phyloP scores from a whole-genome alignment of 1,140 invertebrate genomes.

The Tyrophagus putrescentiae region DNA sequence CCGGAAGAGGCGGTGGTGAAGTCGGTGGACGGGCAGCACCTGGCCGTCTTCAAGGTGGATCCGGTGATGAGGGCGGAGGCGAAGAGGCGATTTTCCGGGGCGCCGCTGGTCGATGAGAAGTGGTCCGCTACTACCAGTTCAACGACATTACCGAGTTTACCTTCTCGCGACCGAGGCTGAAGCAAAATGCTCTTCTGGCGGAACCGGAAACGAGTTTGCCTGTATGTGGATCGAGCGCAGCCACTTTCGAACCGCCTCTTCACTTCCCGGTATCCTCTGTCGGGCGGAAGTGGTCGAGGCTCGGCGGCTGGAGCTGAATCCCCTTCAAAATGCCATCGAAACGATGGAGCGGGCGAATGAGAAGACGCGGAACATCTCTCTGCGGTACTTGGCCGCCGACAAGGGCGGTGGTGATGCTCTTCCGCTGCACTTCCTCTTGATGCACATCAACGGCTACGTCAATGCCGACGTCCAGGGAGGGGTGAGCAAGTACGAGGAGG shows the following conservation, averaged over 20 bases:
- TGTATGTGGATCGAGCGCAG: conserved; percentile 86
- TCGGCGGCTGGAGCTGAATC: conserved; percentile 64
- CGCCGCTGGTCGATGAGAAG: conserved; percentile 58
- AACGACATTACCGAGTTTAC: conserved; percentile 84
- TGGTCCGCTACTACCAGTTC: conserved; percentile 70
- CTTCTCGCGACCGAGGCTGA: conserved; percentile 58
- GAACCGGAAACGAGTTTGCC: conserved; percentile 45
- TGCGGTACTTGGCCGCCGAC: conserved; percentile 41
- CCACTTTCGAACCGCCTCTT: conserved; percentile 57
- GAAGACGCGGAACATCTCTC: conserved; percentile 50
- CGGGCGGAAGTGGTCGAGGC: conserved; percentile 80
- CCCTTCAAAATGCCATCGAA: conserved; percentile 82
- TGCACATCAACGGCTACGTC: conserved; percentile 73
- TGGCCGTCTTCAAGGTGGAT: conserved; percentile 88
- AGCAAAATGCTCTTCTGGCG: neutral
- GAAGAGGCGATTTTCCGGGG: conserved; percentile 29
- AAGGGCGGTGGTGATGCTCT: conserved; percentile 55
- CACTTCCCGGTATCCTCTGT: conserved; percentile 76
- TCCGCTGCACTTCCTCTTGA: conserved; percentile 76
- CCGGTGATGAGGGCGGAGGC: conserved; percentile 51
- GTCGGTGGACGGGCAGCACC: conserved; percentile 34
- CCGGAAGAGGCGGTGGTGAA: conserved; percentile 2
- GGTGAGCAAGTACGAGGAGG: conserved; percentile 80
- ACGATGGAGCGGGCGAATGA: conserved; percentile 75
- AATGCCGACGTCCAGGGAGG: conserved; percentile 93